These are phyloP conservation scores for Epiblema foenella DNA, from an alignment of 2,888 invertebrate genomes.

Conservation along the genomic window DNA sequence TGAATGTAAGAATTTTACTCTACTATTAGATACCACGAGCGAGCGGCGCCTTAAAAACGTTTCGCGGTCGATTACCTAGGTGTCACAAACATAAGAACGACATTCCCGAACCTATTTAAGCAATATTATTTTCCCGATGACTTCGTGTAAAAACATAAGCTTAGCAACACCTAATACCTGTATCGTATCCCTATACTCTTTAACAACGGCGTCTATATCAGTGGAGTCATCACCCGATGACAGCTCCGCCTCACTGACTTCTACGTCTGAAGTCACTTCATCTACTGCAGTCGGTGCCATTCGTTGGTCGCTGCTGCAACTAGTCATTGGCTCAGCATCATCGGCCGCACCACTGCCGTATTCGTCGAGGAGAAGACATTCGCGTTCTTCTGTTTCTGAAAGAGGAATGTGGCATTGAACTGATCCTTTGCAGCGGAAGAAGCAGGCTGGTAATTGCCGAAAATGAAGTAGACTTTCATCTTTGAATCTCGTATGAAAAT, in stretches of 20 bases:
- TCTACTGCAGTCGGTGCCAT: slow-evolving; percentile 65
- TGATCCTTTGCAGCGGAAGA: background rate
- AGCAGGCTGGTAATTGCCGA: too few species aligned
- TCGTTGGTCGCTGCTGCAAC: slow-evolving; percentile 63
- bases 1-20: too few species aligned
- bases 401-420: slow-evolving; percentile 44
- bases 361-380: slow-evolving; percentile 85
- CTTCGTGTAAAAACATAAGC: too few species aligned
- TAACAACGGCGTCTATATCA: slow-evolving; percentile 91
- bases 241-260: slow-evolving; percentile 85
- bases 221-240: slow-evolving; percentile 87
- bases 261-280: slow-evolving; percentile 72
- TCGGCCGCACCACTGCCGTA: slow-evolving; percentile 76
- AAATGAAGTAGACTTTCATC: too few species aligned
- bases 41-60: too few species aligned
- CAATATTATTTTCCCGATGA: too few species aligned
- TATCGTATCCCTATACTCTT: slow-evolving; percentile 89
- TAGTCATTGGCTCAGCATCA: slow-evolving; percentile 67
- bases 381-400: slow-evolving; percentile 82
- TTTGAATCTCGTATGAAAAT: background rate
- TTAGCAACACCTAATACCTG: slow-evolving; percentile 75
- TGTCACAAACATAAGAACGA: too few species aligned
- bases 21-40: too few species aligned
- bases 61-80: too few species aligned
- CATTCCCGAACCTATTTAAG: background rate